Evolutionary conservation across 1,140 invertebrate species (phyloP), one percentile per base, ranked within the genome.

Genomic region (Drosophila busckii): DNA sequence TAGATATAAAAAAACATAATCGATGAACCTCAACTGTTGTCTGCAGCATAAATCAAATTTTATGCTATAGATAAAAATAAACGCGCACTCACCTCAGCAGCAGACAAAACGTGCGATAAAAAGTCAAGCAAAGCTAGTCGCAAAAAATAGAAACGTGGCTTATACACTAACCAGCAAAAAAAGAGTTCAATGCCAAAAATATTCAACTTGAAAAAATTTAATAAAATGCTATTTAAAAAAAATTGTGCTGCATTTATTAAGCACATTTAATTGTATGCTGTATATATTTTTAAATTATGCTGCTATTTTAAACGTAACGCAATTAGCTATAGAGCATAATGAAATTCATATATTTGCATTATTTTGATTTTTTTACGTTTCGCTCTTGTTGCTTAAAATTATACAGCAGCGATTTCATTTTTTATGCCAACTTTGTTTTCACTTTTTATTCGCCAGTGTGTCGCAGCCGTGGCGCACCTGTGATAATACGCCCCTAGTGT

Each of bases 31-130:
- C 26, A 25, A 25, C 42, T 35, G 16, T 31, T 20, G 44, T 62
- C 26, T 35, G 41, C 9, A 44, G 38, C 63, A 73, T 69, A 73
- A 78, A 78, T 78, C 68, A 68, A 80, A 78, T 80, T 80, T 73
- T 56, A n/a, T n/a, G n/a, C n/a, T n/a, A 64, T 50, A 65, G 68
- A 61, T 65, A 71, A 37, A 59, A 52, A 52, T 32, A 6, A n/a
- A 41, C 49, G 64, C 25, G 42, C 60, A 41, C 59, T 59, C 60
- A 64, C 70, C 63, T 69, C 40, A 25, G 60, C 34, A 56, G 17
- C 15, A 25, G 20, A 53, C 19, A 32, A n/a, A 17, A 62, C 42
- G 46, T 13, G 10, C 8, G 12, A 48, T 8, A 42, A 40, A 35
- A 45, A 25, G 15, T 17, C 20, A 37, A 4, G 7, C 10, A 28